Percentiles rank a stretch among this genome's conserved stretches.
Evolutionary conservation across 2,797 vertebrate species (phyloP).

Genomic region (Orestias chungarensis): DNA sequence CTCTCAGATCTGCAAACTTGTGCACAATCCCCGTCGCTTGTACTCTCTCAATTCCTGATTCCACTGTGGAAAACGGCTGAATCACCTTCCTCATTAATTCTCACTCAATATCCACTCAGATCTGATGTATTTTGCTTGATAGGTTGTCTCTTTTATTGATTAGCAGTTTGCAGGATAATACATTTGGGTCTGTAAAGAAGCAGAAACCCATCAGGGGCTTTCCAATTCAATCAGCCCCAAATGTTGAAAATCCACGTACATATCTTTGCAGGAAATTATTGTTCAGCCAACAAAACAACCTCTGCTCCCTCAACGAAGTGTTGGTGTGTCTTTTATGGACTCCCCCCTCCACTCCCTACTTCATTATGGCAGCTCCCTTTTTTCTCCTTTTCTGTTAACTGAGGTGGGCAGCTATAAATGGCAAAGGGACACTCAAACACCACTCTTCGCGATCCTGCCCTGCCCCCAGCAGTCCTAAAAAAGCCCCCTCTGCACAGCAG

Average conservation of each 20-base stretch:
- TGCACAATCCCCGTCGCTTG: constrained; percentile 51
- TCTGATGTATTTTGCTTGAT: constrained; percentile 3
- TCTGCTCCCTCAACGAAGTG: constrained; percentile 26
- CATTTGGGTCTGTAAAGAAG: constrained; percentile 12
- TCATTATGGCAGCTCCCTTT: constrained; percentile 44
- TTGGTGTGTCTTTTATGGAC: constrained; percentile 26
- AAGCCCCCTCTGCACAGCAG: constrained; percentile 39
- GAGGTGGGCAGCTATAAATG: constrained; percentile 69
- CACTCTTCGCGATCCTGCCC: constrained; percentile 41
- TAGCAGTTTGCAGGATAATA: constrained; percentile 11
- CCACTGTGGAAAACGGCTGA: constrained; percentile 41
- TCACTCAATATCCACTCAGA: not conserved
- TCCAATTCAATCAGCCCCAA: constrained; percentile 44
- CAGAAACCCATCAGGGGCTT: not conserved
- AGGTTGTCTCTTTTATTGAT: constrained; percentile 14
- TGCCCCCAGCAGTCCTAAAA: constrained; percentile 63
- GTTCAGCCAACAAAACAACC: constrained; percentile 38
- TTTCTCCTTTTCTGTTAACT: constrained; percentile 41
- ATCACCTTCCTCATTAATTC: constrained; percentile 42
- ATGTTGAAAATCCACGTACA: constrained; percentile 16
- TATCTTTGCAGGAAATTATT: constrained; percentile 6
- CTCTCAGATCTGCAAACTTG: constrained; percentile 52
- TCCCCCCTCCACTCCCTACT: not conserved
- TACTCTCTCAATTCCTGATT: constrained; percentile 56
- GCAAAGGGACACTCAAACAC: constrained; percentile 62